phyloP scores from a whole-genome alignment of 1,140 invertebrate genomes.

The Drosophila sp. region DNA sequence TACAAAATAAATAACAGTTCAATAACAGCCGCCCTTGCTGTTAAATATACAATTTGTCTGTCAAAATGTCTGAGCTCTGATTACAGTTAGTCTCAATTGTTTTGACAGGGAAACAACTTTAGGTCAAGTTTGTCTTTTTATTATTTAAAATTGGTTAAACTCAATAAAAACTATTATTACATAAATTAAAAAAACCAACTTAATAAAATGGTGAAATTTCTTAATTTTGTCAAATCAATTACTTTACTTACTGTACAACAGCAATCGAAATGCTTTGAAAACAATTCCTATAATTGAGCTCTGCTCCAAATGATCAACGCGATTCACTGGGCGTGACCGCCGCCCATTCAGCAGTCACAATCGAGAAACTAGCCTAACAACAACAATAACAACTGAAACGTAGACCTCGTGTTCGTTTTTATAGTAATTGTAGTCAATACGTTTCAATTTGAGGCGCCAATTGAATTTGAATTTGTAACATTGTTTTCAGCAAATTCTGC shows the following conservation, averaged over 20 bases:
- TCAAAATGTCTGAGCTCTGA: slow-evolving; percentile 6
- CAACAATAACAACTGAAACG: slow-evolving; percentile 25
- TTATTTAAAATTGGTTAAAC: no score
- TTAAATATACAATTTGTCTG: slow-evolving; percentile 18
- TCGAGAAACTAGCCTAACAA: slow-evolving; percentile 25
- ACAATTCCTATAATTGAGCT: slow-evolving; percentile 54
- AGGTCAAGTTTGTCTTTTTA: no score
- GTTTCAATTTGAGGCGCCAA: slow-evolving; percentile 57
- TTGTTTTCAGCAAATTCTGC: slow-evolving; percentile 30
- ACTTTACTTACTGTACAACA: not conserved
- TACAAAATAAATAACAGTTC: not conserved
- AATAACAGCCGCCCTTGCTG: slow-evolving; percentile 4
- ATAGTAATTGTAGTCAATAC: slow-evolving; percentile 60
- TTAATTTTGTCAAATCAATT: no score
- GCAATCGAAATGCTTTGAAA: slow-evolving; percentile 42
- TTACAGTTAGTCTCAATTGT: not conserved
- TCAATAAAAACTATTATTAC: no score
- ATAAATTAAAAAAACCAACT: no score
- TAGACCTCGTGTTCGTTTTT: slow-evolving; percentile 47
- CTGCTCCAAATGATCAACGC: slow-evolving; percentile 45
- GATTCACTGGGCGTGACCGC: slow-evolving; percentile 29
- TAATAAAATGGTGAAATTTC: no score
- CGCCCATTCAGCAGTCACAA: slow-evolving; percentile 1
- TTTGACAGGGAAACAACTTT: no score
- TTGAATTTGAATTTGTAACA: slow-evolving; percentile 58